Percentiles rank a stretch among this genome's conserved stretches.
Conservation (phyloP, 2,113 vertebrate species). For the Gymnobelideus leadbeateri region DNA sequence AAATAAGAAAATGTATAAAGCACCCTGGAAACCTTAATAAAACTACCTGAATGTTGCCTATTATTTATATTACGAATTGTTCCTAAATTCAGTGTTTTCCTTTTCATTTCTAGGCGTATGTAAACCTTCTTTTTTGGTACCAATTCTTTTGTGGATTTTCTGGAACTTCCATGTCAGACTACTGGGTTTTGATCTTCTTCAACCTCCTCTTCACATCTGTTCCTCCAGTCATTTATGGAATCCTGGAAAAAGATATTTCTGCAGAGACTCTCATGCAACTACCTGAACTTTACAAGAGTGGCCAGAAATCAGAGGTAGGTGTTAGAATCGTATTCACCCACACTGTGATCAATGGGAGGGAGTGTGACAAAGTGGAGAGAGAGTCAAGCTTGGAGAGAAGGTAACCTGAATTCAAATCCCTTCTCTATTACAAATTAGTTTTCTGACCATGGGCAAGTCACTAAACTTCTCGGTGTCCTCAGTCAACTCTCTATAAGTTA, state of each 20-base stretch:
- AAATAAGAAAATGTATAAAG: neutral
- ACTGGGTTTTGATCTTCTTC: constrained; percentile 90
- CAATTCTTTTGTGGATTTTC: constrained; percentile 91
- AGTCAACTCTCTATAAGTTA: neutral
- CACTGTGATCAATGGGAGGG: neutral
- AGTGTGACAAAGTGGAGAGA: neutral
- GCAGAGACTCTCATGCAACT: constrained; percentile 84
- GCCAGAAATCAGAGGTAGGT: constrained; percentile 85
- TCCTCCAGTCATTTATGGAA: constrained; percentile 87
- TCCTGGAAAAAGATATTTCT: constrained; percentile 87
- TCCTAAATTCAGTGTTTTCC: constrained; percentile 35
- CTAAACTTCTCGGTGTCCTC: neutral
- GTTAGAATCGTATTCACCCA: neutral
- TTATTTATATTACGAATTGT: rapidly evolving
- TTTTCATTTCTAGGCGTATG: constrained; percentile 85
- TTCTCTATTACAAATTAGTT: neutral
- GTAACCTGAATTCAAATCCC: neutral
- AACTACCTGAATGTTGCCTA: neutral
- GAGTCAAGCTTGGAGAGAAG: neutral
- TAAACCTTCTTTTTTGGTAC: constrained; percentile 90
- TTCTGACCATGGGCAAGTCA: neutral
- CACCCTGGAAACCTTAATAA: neutral
- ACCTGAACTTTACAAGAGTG: constrained; percentile 85
- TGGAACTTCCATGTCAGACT: constrained; percentile 89
- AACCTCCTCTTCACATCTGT: constrained; percentile 89